Evolutionary conservation across 2,888 invertebrate species (phyloP).

Genomic region (Taphrorychus bicolor): DNA sequence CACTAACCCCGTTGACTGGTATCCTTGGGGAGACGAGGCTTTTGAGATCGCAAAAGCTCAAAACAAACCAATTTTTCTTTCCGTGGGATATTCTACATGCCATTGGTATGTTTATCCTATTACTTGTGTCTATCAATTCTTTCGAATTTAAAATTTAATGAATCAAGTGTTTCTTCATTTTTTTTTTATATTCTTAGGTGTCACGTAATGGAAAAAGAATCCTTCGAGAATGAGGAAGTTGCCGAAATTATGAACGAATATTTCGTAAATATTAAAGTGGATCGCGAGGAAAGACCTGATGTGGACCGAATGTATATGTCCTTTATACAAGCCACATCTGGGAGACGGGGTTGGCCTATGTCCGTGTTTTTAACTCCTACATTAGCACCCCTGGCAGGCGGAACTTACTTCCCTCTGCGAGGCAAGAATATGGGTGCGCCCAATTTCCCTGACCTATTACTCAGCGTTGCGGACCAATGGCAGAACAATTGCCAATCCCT

Average conservation of each 20-base stretch:
- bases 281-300: conserved; percentile 91
- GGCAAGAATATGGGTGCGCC: conserved; percentile 79
- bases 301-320: conserved; percentile 95
- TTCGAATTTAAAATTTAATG: too few species aligned
- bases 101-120: conserved; percentile 87
- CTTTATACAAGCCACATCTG: conserved; percentile 80
- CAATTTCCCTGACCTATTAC: conserved; percentile 82
- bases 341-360: conserved; percentile 94
- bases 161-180: too few species aligned
- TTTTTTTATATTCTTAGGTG: conserved; percentile 62
- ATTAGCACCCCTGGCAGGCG: conserved; percentile 86
- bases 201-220: conserved; percentile 97
- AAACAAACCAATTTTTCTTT: conserved; percentile 91
- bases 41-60: conserved; percentile 82
- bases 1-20: conserved; percentile 95
- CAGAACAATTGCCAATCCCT: conserved; percentile 68
- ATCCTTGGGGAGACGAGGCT: conserved; percentile 92
- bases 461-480: conserved; percentile 81
- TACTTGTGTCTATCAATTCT: too few species aligned
- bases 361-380: conserved; percentile 93
- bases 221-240: conserved; percentile 85
- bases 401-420: conserved; percentile 93
- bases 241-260: conserved; percentile 89
- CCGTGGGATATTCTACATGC: conserved; percentile 95
- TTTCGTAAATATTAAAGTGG: conserved; percentile 91